Base-by-base conservation (phyloP, 2,113 vertebrate genomes). In the Corydoras maculifer region DNA sequence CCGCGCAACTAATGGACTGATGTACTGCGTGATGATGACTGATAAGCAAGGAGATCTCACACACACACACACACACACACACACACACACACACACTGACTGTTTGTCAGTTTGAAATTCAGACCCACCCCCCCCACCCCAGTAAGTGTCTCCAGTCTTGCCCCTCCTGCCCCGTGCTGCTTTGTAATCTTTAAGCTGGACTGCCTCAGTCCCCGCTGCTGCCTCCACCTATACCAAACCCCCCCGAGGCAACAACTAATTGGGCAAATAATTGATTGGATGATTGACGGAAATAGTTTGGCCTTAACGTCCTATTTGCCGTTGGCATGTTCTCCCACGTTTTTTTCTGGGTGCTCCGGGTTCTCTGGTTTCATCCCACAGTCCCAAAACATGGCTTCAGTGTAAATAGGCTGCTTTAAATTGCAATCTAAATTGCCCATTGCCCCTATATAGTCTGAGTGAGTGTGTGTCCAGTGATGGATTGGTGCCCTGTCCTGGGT, bases 1-100 rank as follows among this genome's bases (percentile, higher is more conserved):
- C 13, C 6, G 62, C 58, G 76, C 31, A n/a, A 43, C 62, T 73
- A 73, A 77, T 77, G 71, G 66, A 73, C 65, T 69, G 71, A 73
- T 74, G 62, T 61, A 57, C 32, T 50, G 57, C 65, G 49, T 60
- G 48, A 58, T 65, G 60, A 73, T 70, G 68, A 61, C 25, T 30
- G 66, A 68, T 59, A 65, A 63, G 51, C 35, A n/a, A 57, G 48
- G 59, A 58, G 43, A 50, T 8, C n/a, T 13, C 48, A 32, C 54
- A 67, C 58, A 57, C 75, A 49, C 58, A 4, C 15, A 9, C 32
- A 25, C n/a, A 18, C 48, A 32, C 54, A 67, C 58, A 57, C 75
- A 50, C 61, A 62, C 18, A 49, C 58, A 4, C 15, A 9, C 32
- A 25, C n/a, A 32, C 29, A 9, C 58, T 70, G 62, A 35, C 30